phyloP scores from a whole-genome alignment of 64 coral and sea anemone genomes.

The Exaiptasia diaphana region DNA sequence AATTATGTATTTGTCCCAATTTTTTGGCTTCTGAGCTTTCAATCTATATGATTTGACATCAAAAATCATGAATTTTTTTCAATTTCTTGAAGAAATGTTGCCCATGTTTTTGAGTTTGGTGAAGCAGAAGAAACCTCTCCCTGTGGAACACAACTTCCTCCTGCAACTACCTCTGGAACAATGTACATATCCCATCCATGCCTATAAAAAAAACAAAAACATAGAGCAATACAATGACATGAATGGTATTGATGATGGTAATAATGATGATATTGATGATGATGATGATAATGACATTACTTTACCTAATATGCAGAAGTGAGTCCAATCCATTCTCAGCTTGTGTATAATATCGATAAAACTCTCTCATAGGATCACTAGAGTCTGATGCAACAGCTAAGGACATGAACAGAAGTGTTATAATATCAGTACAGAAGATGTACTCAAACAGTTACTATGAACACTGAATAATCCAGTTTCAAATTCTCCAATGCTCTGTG shows the following conservation, averaged over 20 bases:
- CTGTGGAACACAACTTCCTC: conserved; percentile 65
- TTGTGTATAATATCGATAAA: conserved; percentile 82
- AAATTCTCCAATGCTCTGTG: too few relatives aligned
- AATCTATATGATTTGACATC: too few relatives aligned
- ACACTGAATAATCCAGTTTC: too few relatives aligned
- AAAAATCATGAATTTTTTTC: neutral
- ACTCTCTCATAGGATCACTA: conserved; percentile 77
- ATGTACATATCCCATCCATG: conserved; percentile 69
- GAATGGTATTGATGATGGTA: too few relatives aligned
- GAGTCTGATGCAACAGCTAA: conserved; percentile 10
- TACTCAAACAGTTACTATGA: neutral
- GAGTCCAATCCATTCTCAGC: conserved; percentile 66
- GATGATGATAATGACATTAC: too few relatives aligned
- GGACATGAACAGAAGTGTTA: too few relatives aligned
- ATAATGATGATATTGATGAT: too few relatives aligned
- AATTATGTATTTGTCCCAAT: too few relatives aligned
- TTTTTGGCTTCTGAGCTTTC: too few relatives aligned
- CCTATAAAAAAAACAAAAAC: conserved; percentile 17
- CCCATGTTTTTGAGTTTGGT: conserved; percentile 48
- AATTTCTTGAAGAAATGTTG: conserved; percentile 43
- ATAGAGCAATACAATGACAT: too few relatives aligned
- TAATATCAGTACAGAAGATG: neutral
- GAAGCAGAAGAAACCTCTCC: conserved; percentile 9
- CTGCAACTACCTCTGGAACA: conserved; percentile 51
- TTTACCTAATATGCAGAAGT: conserved; percentile 87